Evolutionary conservation across 1,140 invertebrate species (phyloP).

Genomic region (Drosophila albomicans): DNA sequence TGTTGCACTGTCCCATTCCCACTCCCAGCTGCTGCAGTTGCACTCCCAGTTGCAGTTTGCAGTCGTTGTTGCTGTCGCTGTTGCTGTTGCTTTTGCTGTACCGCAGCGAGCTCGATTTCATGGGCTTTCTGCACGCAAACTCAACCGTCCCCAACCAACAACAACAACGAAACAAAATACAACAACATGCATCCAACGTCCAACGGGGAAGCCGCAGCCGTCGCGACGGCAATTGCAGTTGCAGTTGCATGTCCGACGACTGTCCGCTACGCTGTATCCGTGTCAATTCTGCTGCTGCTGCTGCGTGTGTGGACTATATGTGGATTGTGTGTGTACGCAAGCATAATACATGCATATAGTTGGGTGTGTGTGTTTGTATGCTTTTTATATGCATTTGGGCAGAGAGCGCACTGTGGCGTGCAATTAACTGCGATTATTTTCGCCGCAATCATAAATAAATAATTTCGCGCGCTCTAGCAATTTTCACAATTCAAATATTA

Average conservation of each 20-base stretch:
- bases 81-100: conserved; percentile 11
- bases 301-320: conserved; percentile 37
- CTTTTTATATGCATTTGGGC: conserved; percentile 21
- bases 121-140: conserved; percentile 76
- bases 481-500: conserved; percentile 79
- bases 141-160: conserved; percentile 21
- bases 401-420: conserved; percentile 59
- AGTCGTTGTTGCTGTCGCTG: not conserved
- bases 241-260: conserved; percentile 48
- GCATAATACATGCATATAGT: conserved; percentile 16
- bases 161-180: conserved; percentile 4
- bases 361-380: conserved; percentile 1
- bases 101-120: conserved; percentile 65
- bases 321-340: conserved; percentile 42
- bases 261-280: conserved; percentile 30
- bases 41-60: conserved; percentile 4
- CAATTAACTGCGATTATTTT: conserved; percentile 84
- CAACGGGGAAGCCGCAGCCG: conserved; percentile 72
- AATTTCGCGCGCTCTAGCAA: conserved; percentile 77
- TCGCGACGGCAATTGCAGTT: conserved; percentile 53
- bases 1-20: conserved; percentile 27
- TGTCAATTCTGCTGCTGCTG: conserved; percentile 40
- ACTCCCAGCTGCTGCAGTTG: conserved; percentile 8
- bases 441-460: conserved; percentile 84
- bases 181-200: conserved; percentile 38